These are phyloP conservation scores for Metacarcinus magister DNA, from an alignment of 2,888 invertebrate genomes.

Conservation along the genomic window DNA sequence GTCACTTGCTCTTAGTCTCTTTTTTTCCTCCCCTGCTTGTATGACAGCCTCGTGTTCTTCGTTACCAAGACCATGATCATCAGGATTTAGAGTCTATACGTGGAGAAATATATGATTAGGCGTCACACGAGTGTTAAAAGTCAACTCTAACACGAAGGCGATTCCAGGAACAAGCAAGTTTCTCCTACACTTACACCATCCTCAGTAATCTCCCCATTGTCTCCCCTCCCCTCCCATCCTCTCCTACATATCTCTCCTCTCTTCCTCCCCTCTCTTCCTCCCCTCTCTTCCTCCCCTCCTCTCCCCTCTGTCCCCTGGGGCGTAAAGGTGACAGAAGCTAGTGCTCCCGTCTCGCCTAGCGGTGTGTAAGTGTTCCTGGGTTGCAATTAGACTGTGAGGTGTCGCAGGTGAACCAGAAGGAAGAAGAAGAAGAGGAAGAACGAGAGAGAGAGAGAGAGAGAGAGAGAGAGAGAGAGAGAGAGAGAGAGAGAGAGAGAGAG, in stretches of 20 bases:
- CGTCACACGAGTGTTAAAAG: neutral
- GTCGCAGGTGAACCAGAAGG: neutral
- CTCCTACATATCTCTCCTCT: neutral
- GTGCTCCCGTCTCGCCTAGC: neutral
- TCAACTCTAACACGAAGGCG: neutral
- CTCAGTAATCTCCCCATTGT: neutral
- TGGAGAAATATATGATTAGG: neutral
- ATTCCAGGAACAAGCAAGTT: neutral
- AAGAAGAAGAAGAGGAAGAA: neutral
- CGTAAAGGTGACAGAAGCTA: too few species aligned
- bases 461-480: neutral
- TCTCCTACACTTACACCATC: neutral
- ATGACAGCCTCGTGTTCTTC: too few species aligned
- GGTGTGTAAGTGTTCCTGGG: too few species aligned
- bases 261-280: neutral
- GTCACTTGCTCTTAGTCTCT: neutral
- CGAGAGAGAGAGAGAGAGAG: too few species aligned
- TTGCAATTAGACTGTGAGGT: neutral
- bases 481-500: too few species aligned
- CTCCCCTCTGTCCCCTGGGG: neutral
- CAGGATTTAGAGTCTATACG: too few species aligned
- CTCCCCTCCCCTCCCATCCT: neutral
- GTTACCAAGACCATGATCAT: too few species aligned
- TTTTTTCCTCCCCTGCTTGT: neutral
- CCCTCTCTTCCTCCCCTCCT: neutral